These are phyloP conservation scores for Fukomys damarensis DNA, from an alignment of 2,113 vertebrate species.

Conservation along the genomic window DNA sequence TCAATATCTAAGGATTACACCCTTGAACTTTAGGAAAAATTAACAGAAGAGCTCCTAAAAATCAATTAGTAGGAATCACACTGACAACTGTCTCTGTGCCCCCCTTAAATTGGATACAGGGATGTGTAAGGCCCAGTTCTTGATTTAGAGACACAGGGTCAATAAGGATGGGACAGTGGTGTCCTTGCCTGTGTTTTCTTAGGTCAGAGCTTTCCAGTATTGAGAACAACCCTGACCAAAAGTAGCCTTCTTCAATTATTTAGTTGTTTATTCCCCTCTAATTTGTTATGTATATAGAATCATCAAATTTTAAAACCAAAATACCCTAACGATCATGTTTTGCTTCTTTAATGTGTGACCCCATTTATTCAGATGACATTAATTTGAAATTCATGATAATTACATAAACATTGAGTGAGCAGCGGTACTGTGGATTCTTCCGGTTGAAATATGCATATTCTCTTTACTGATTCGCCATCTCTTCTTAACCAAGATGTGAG, in stretches of 20 bases:
- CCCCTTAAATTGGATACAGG: background rate
- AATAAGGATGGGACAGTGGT: background rate
- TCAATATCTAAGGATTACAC: conserved; percentile 84
- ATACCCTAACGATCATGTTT: conserved; percentile 73
- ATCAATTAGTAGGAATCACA: conserved; percentile 84
- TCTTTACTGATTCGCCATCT: background rate
- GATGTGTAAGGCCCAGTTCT: background rate
- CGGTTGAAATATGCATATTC: conserved; percentile 62
- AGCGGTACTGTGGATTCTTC: conserved; percentile 41
- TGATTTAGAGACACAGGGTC: background rate
- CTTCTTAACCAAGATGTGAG: conserved; percentile 59
- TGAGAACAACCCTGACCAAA: conserved; percentile 39
- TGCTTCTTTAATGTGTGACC: conserved; percentile 75
- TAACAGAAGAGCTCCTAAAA: conserved; percentile 83
- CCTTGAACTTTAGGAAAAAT: conserved; percentile 87
- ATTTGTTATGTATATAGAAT: conserved; percentile 72
- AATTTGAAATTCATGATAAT: conserved; percentile 79
- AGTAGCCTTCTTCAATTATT: conserved; percentile 74
- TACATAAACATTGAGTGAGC: conserved; percentile 72
- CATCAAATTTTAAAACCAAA: conserved; percentile 75
- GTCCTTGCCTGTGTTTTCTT: background rate
- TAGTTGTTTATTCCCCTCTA: conserved; percentile 70
- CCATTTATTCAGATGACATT: conserved; percentile 75
- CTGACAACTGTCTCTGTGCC: conserved; percentile 55
- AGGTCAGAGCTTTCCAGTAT: background rate